phyloP scores from a whole-genome alignment of 2,113 vertebrate species.

The Macroglossus sobrinus region DNA sequence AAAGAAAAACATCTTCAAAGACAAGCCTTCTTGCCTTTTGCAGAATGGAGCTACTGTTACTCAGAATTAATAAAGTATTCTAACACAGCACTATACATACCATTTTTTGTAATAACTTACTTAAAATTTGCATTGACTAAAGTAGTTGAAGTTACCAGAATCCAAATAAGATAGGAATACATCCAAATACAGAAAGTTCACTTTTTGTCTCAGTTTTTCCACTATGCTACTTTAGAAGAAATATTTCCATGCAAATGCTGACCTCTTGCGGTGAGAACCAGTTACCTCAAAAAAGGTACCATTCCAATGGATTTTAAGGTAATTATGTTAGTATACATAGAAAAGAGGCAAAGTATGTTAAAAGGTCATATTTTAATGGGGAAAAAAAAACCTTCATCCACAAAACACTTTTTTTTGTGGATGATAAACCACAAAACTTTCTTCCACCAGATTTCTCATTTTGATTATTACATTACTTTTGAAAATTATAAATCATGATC shows the following conservation, averaged over 20 bases:
- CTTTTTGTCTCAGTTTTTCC: not conserved
- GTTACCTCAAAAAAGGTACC: slow-evolving; percentile 47
- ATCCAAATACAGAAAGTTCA: not conserved
- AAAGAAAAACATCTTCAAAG: not conserved
- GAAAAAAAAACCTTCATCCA: not conserved
- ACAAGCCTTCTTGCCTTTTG: not conserved
- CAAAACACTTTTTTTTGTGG: slow-evolving; percentile 5
- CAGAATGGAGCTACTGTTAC: not conserved
- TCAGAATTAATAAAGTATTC: not conserved
- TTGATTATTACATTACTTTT: not conserved
- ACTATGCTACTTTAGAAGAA: not conserved
- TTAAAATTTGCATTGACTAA: not conserved
- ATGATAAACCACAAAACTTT: not conserved
- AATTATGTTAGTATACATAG: not conserved
- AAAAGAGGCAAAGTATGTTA: slow-evolving; percentile 26
- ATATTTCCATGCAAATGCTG: slow-evolving; percentile 68
- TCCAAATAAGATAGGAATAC: not conserved
- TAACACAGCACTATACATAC: not conserved
- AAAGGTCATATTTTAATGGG: slow-evolving; percentile 9
- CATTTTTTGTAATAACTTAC: not conserved
- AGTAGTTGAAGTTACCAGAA: not conserved
- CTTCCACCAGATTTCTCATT: not conserved
- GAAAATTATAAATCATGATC: not conserved
- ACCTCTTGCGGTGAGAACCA: slow-evolving; percentile 72
- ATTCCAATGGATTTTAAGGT: not conserved